Percentiles rank a stretch among this genome's conserved stretches.
phyloP scores from a whole-genome alignment of 2,797 vertebrate species.

The Chelon labrosus region DNA sequence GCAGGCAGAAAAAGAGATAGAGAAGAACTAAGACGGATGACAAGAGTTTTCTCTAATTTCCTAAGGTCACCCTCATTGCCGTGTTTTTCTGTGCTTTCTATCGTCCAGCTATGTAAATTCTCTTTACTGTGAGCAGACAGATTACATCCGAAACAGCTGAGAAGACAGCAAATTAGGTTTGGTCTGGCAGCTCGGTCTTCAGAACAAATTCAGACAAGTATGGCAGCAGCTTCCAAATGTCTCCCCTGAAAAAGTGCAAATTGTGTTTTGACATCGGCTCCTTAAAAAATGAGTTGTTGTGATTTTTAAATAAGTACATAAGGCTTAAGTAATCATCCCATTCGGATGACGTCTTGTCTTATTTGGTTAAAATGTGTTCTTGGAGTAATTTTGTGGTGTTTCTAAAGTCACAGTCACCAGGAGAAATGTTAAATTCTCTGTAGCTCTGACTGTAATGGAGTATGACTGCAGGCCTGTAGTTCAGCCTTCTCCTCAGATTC shows the following conservation, averaged over 20 bases:
- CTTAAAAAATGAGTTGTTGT: constrained; percentile 21
- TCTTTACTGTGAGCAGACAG: not conserved
- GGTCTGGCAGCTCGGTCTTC: constrained; percentile 7
- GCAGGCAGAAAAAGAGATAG: constrained; percentile 24
- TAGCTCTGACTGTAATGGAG: constrained; percentile 15
- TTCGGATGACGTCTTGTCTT: constrained; percentile 12
- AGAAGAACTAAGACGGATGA: constrained; percentile 34
- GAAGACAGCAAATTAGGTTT: constrained; percentile 34
- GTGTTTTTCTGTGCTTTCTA: not conserved
- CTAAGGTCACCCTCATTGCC: constrained; percentile 1
- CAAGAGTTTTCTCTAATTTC: constrained; percentile 11
- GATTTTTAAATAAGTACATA: constrained; percentile 17
- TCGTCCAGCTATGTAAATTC: not conserved
- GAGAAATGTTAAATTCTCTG: constrained; percentile 17
- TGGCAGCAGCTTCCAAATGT: constrained; percentile 9
- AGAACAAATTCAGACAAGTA: constrained; percentile 21
- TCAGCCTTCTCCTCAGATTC: constrained; percentile 49
- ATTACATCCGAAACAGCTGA: constrained; percentile 8
- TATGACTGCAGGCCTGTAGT: constrained; percentile 19
- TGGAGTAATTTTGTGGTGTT: constrained; percentile 16
- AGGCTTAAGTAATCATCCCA: constrained; percentile 26
- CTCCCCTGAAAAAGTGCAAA: constrained; percentile 46
- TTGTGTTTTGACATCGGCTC: constrained; percentile 36
- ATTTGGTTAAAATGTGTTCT: constrained; percentile 17
- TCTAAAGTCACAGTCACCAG: constrained; percentile 1